These are phyloP conservation scores for Onychomys arenicola DNA, from an alignment of 2,797 vertebrate species.

Conservation along the genomic window DNA sequence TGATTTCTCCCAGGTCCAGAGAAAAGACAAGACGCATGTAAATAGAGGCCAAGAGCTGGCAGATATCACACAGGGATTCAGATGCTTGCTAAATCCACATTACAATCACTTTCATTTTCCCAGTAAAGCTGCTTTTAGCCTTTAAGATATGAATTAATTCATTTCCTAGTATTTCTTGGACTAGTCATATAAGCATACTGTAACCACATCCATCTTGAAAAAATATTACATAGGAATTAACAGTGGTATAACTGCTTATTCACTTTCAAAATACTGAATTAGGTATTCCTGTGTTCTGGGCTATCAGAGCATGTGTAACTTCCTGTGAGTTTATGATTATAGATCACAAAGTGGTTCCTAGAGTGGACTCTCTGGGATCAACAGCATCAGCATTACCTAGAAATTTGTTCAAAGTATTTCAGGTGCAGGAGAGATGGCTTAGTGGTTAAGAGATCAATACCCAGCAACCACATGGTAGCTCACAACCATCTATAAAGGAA, in stretches of 20 bases:
- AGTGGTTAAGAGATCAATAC: too few relatives aligned
- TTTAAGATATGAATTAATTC: not conserved
- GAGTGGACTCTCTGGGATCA: not conserved
- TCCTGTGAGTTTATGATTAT: not conserved
- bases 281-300: not conserved
- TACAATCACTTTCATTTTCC: not conserved
- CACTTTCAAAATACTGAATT: not conserved
- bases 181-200: not conserved
- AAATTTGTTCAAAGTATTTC: not conserved
- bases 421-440: not conserved
- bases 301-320: not conserved
- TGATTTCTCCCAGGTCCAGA: not conserved
- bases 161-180: not conserved
- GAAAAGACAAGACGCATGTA: not conserved
- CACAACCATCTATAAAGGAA: too few relatives aligned
- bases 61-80: not conserved
- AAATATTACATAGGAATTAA: not conserved
- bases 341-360: not conserved
- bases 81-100: not conserved
- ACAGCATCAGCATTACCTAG: not conserved
- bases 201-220: not conserved
- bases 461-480: too few relatives aligned
- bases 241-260: too few relatives aligned
- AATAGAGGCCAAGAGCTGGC: not conserved
- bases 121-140: not conserved